Evolutionary conservation across 1,140 invertebrate species (phyloP), one percentile per base, ranked within the genome.

Genomic region (Polypedilum vanderplanki): DNA sequence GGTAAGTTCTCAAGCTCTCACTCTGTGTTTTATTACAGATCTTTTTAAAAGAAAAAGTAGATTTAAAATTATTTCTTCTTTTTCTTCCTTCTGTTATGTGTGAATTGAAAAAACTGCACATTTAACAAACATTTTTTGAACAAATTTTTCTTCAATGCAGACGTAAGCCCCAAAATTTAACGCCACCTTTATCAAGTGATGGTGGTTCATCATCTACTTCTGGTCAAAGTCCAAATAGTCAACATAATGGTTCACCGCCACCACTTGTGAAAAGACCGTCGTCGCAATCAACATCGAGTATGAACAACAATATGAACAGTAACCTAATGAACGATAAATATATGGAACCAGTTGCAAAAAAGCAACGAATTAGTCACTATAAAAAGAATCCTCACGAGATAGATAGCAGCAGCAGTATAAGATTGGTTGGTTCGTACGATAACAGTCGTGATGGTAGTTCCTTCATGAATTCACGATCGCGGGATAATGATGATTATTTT

Each of bases 131-230:
- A 73, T 70, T 12, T 40, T 74, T 24, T 73, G 65, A 15, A 64
- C 57, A 74, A 22, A 4, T 57, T 57, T 3, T 41, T 74, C n/a
- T 74, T 22, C 67, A 73, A 5, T 83, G 1, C 80, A 90, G 93
- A 79, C 89, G 91, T 78, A 95, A 94, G 85, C 93, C 93, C 77
- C 91, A 93, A 84, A 94, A 94, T 83, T 85, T 95, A 79, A 95
- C 92, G 12, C 92, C 93, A 70, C 93, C 93, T 8, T 88, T 92
- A 73, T 93, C 91, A 78, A 93, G 91, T 75, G 93, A 94, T 79
- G 89, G 90, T 77, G 88, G 89, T 75, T 82, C 81, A 74, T 70
- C 65, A 22, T 82, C 81, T 22, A 82, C 81, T 9, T 82, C 81
- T 22, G 88, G 89, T 64, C 89, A 90, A 75, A 91, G 89, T 41